Conservation (phyloP, 2,888 invertebrate species). For the Polyommatus iphigenia region DNA sequence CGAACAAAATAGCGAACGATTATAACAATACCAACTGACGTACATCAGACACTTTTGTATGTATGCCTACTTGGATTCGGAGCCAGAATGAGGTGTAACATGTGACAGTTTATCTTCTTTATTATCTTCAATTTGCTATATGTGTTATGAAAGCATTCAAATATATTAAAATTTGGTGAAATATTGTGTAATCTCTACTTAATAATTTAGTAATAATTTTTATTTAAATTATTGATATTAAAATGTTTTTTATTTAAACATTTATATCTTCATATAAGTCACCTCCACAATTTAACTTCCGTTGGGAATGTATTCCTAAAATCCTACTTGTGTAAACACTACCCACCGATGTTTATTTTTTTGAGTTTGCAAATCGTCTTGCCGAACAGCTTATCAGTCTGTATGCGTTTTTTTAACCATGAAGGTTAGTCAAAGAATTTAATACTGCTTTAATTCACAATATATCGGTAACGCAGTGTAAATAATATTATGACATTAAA, state of each 20-base stretch:
- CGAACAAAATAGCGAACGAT: neutral
- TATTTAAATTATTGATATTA: neutral
- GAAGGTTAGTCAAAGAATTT: neutral
- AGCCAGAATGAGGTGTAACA: no score
- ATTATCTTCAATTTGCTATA: no score
- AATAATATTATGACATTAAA: no score
- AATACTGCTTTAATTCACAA: no score
- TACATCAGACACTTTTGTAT: neutral
- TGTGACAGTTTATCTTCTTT: neutral
- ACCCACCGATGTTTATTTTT: neutral
- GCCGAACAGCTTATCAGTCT: neutral
- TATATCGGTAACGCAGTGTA: no score
- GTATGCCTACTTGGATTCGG: neutral
- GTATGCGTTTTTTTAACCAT: neutral
- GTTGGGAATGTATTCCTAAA: neutral
- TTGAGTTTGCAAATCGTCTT: neutral
- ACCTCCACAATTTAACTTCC: neutral
- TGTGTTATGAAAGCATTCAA: no score
- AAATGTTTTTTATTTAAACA: no score
- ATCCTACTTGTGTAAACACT: neutral
- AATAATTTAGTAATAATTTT: no score
- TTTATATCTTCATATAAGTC: neutral
- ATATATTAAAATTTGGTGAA: no score
- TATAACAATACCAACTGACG: conserved; percentile 14
- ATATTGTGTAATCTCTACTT: no score